Conservation (phyloP, 92 coral and sea anemone genomes). For the Actinernus sp. region DNA sequence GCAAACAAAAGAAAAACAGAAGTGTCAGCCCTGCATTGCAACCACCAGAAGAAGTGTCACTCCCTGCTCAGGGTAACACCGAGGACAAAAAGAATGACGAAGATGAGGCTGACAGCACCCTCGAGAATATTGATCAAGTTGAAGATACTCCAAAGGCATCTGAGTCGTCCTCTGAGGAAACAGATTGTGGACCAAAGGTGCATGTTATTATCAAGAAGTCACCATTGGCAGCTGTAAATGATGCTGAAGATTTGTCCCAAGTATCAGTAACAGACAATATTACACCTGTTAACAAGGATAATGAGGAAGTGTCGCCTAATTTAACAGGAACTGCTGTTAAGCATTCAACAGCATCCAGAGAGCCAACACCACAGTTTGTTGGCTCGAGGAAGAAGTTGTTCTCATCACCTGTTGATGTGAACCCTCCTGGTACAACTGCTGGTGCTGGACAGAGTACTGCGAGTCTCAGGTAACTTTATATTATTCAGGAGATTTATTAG, state of each 20-base stretch:
- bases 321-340: slow-evolving; percentile 80
- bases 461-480: too few species aligned
- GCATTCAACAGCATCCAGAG: slow-evolving; percentile 30
- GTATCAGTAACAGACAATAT: background rate
- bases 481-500: too few species aligned
- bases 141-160: background rate
- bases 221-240: too few species aligned
- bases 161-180: too few species aligned
- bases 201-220: too few species aligned
- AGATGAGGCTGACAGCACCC: background rate
- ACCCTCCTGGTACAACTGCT: background rate
- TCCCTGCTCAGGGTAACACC: background rate
- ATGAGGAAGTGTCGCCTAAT: slow-evolving; percentile 50
- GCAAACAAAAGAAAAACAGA: background rate
- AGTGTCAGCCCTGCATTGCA: background rate
- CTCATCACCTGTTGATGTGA: slow-evolving; percentile 4
- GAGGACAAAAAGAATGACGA: background rate
- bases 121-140: background rate
- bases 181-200: too few species aligned
- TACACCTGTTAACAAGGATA: background rate
- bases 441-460: background rate
- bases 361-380: slow-evolving; percentile 66
- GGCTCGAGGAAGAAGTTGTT: slow-evolving; percentile 42
- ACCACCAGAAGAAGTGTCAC: background rate
- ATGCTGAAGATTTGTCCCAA: too few species aligned